Evolutionary conservation across 2,113 vertebrate species (phyloP).

Genomic region (Cyanoramphus novaezelandiae): DNA sequence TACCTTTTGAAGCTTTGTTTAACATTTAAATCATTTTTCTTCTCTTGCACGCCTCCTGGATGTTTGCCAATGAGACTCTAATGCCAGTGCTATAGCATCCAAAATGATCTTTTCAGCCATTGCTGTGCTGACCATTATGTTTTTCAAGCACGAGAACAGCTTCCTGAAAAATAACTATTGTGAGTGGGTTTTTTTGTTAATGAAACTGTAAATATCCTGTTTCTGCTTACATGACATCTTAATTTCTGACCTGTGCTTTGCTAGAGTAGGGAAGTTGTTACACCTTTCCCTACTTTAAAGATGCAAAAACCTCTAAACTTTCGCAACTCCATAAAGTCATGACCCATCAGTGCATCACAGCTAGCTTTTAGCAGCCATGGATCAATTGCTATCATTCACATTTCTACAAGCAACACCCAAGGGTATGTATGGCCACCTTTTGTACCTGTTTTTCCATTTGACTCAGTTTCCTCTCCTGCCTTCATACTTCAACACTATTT

Average conservation of each 20-base stretch:
- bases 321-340: neutral
- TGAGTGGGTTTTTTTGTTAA: neutral
- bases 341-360: neutral
- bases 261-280: neutral
- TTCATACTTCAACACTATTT: neutral
- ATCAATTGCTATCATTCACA: neutral
- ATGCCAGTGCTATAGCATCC: conserved; percentile 20
- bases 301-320: neutral
- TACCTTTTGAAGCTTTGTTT: neutral
- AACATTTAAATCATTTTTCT: neutral
- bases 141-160: conserved; percentile 46
- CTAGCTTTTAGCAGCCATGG: neutral
- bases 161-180: conserved; percentile 23
- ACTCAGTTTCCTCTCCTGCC: neutral
- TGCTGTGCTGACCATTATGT: conserved; percentile 51
- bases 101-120: conserved; percentile 54
- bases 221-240: neutral
- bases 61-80: neutral
- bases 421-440: neutral
- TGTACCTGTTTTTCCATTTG: neutral
- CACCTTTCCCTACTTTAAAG: neutral
- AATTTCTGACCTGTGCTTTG: neutral
- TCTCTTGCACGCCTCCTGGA: neutral
- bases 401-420: neutral
- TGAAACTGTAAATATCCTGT: neutral